Base-by-base conservation (phyloP, 2,113 vertebrate genomes). In the Labrus mixtus region DNA sequence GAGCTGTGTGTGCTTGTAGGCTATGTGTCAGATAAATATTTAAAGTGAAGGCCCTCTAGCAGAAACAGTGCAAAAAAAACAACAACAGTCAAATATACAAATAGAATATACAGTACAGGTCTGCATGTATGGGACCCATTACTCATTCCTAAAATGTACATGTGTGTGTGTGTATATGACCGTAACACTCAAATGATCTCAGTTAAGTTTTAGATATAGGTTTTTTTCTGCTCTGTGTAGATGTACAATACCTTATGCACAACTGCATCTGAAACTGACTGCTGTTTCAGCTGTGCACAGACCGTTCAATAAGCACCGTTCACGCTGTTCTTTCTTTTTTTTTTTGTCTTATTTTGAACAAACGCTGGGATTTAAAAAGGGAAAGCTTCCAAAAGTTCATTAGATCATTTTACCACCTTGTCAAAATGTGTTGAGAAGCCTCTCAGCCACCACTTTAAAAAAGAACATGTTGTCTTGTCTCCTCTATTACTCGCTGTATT, bases 321-420 rank as follows among this genome's bases (percentile, higher is more conserved):
- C 82, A 72, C 68, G 55, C 73, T 65, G 17, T 41, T 10, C 45
- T 19, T n/a, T 22, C 36, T 16, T 20, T 64, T 55, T 20, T 64
- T 55, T 19, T 19, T 68, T 54, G 33, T 19, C 25, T 72, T 48
- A 55, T 67, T 65, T 77, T 45, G 2, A 71, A 65, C 61, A 80
- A 83, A 83, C 15, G 33, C 58, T 82, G 70, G 83, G 87, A 92
- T 91, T 87, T 89, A 83, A 88, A 90, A 91, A 90, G 87, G 86
- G 88, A 91, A 93, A 73, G 43, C 76, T 73, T 87, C 73, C 82
- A 89, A 86, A 51, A 87, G 71, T 87, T 85, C 58, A 65, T 37
- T 43, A 56, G 51, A 57, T 77, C 78, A 73, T 79, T 74, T 39
- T 4, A 58, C 60, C 67, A 78, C 66, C 55, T 54, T 74, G 75